Evolutionary conservation across 1,140 invertebrate species (phyloP), one percentile per base, ranked within the genome.

Genomic region (Cyclina sinensis): DNA sequence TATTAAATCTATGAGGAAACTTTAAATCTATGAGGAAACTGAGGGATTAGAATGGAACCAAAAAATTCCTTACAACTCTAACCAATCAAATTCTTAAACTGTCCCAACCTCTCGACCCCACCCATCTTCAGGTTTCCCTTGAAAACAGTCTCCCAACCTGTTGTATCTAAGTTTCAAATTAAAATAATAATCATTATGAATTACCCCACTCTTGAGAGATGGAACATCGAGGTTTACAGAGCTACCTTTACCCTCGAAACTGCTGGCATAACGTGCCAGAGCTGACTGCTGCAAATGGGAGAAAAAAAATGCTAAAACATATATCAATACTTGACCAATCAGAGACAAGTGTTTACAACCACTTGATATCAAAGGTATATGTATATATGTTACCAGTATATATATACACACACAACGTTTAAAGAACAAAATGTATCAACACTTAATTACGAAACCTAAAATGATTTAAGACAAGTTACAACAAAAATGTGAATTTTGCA

Each of bases 161-260:
- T 78, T 74, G n/a, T 3, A 54, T 78, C 74, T 48, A 78, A n/a
- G 74, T 54, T 78, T 78, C 3, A 51, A 57, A 78, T 46, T 78
- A 78, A n/a, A 51, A 78, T 78, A 78, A 78, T 54, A 78, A 78
- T 78, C 74, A 70, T 83, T 54, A 65, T 62, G 54, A 62, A 78
- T 87, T 87, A 87, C 85, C 85, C 85, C 85, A 59, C 85, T 78
- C 73, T 87, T 87, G 48, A 87, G 76, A 30, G 85, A 87, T 80
- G 85, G 85, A 43, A 87, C 85, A 65, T 87, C 85, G 54, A 87
- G 85, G 85, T 87, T 87, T 87, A 87, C 85, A 87, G 85, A 79
- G 85, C 85, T 87, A 87, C 85, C 85, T 78, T 87, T 87, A 35
- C 85, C 76, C 62, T 87, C 85, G 48, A 87, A 73, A 65, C 57